phyloP scores from a whole-genome alignment of 2,113 vertebrate species.

The Bombycilla garrulus region DNA sequence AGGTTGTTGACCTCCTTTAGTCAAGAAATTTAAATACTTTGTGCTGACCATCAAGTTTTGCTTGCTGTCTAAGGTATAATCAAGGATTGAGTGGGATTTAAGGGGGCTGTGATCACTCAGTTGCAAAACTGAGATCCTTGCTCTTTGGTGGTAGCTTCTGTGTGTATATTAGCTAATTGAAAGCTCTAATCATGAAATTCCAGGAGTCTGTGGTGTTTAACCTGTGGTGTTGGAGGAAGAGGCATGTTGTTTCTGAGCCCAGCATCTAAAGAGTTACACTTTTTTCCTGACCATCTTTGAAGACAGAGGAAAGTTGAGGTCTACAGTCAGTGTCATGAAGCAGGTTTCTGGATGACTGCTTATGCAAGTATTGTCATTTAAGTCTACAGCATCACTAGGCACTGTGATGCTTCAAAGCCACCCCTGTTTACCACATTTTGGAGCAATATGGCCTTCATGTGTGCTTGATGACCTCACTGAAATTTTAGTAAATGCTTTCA shows the following conservation, averaged over 20 bases:
- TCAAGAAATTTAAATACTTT: not conserved
- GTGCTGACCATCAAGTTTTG: not conserved
- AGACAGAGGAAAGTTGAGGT: not conserved
- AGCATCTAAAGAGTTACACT: not conserved
- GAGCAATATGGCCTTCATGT: not conserved
- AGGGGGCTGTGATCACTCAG: not conserved
- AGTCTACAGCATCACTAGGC: not conserved
- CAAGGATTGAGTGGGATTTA: not conserved
- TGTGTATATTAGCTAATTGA: not conserved
- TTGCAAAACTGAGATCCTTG: not conserved
- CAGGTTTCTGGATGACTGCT: not conserved
- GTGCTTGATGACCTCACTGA: not conserved
- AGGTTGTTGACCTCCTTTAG: not conserved
- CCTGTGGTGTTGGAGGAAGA: not conserved
- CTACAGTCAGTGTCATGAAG: not conserved
- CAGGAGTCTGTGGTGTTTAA: not conserved
- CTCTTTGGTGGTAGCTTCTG: not conserved
- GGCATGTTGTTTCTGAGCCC: not conserved
- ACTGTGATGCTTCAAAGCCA: not conserved
- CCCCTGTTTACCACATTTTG: not conserved
- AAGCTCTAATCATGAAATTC: not conserved
- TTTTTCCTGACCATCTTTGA: not conserved
- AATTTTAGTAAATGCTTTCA: not conserved
- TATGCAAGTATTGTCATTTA: not conserved
- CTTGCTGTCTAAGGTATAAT: not conserved